These are phyloP conservation scores for Toxotes chatareus DNA, from an alignment of 2,113 vertebrate genomes.

Conservation along the genomic window DNA sequence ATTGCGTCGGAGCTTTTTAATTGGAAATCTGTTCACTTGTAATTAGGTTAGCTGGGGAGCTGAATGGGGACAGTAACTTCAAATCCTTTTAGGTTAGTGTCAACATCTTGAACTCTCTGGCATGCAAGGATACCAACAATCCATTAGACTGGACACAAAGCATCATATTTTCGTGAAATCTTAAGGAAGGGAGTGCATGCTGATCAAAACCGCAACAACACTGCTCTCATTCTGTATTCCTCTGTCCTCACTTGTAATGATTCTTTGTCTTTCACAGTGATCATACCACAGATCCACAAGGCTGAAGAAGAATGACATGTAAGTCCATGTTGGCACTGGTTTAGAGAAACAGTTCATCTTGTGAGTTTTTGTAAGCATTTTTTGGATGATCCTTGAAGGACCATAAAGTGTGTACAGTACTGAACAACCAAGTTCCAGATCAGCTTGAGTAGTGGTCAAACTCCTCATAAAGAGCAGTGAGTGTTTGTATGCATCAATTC, in stretches of 20 bases:
- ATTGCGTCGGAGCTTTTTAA: slow-evolving; percentile 42
- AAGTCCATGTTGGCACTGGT: slow-evolving; percentile 60
- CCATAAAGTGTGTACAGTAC: background rate
- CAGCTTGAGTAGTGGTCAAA: slow-evolving; percentile 58
- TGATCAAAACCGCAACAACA: slow-evolving; percentile 39
- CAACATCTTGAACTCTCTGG: slow-evolving; percentile 44
- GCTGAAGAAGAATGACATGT: slow-evolving; percentile 38
- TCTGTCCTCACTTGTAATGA: background rate
- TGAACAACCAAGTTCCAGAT: slow-evolving; percentile 31
- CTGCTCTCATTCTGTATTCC: slow-evolving; percentile 26
- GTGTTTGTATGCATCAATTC: slow-evolving; percentile 84
- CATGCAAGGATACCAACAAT: slow-evolving; percentile 64
- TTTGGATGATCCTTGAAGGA: background rate
- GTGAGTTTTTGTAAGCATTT: background rate
- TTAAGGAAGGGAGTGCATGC: slow-evolving; percentile 67
- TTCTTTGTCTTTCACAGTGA: slow-evolving; percentile 24
- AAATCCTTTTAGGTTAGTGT: slow-evolving; percentile 60
- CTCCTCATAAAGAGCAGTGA: slow-evolving; percentile 32
- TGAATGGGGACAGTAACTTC: slow-evolving; percentile 40
- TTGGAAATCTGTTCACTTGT: slow-evolving; percentile 42
- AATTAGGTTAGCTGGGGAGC: slow-evolving; percentile 49
- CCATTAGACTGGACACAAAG: slow-evolving; percentile 43
- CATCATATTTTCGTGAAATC: slow-evolving; percentile 27
- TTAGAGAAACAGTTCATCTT: slow-evolving; percentile 30
- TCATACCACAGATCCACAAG: slow-evolving; percentile 32